These are phyloP conservation scores for Chionodraco myersi DNA, from an alignment of 2,113 vertebrate genomes.

Conservation along the genomic window DNA sequence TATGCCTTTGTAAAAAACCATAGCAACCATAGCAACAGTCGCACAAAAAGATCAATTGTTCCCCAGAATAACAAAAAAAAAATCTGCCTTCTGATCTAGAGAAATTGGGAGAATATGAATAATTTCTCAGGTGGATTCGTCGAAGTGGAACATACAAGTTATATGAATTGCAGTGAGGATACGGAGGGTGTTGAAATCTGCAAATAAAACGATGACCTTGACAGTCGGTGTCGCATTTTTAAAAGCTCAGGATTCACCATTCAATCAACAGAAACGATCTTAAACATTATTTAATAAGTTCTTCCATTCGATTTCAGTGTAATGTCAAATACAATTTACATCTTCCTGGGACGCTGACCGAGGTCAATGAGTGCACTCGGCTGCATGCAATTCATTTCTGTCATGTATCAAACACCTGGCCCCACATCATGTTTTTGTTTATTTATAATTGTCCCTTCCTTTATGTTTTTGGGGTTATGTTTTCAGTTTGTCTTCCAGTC, in stretches of 20 bases:
- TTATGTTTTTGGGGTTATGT: constrained; percentile 31
- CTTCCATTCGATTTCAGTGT: too few relatives aligned
- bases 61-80: background rate
- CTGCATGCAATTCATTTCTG: constrained; percentile 66
- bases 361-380: constrained; percentile 29
- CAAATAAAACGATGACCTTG: background rate
- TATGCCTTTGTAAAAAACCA: background rate
- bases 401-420: constrained; percentile 54
- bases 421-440: constrained; percentile 49
- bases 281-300: too few relatives aligned
- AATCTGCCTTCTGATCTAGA: background rate
- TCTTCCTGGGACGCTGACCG: constrained; percentile 34
- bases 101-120: background rate
- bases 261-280: too few relatives aligned
- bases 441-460: constrained; percentile 46
- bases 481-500: constrained; percentile 72
- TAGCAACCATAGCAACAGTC: background rate
- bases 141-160: too few relatives aligned
- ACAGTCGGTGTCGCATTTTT: too few relatives aligned
- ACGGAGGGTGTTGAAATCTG: constrained; percentile 19
- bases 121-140: background rate
- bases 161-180: constrained; percentile 24
- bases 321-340: too few relatives aligned
- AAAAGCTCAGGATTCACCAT: background rate
- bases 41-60: background rate